Conservation (phyloP, 2,888 invertebrate species). For the Cryptops parisi region DNA sequence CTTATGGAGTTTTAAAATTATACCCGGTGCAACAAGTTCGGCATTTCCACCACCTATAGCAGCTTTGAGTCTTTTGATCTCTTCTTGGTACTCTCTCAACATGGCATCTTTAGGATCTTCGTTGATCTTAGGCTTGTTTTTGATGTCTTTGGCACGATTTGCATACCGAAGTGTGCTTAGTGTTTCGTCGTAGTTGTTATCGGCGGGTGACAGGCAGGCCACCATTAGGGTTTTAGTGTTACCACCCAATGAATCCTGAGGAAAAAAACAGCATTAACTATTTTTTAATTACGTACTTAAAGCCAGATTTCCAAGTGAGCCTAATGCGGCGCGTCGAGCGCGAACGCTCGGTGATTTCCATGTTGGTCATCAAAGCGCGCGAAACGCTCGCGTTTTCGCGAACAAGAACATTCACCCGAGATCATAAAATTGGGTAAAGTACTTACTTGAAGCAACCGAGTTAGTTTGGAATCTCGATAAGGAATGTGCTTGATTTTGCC, state of each 20-base stretch:
- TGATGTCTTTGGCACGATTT: constrained; percentile 70
- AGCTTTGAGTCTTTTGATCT: constrained; percentile 54
- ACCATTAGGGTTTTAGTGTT: constrained; percentile 83
- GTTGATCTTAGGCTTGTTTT: constrained; percentile 68
- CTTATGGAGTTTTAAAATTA: too few species aligned
- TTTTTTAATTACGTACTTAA: neutral
- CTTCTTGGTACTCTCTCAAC: constrained; percentile 66
- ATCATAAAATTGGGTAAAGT: neutral
- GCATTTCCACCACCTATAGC: constrained; percentile 29
- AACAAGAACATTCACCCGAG: neutral
- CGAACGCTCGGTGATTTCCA: too few species aligned
- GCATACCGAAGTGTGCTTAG: constrained; percentile 68
- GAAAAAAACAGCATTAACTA: too few species aligned
- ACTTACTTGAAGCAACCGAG: constrained; percentile 51
- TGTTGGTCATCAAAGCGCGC: too few species aligned
- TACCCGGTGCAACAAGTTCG: neutral
- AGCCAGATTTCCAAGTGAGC: neutral
- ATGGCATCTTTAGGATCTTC: constrained; percentile 84
- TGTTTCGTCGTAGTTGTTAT: constrained; percentile 69
- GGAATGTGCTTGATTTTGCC: constrained; percentile 66
- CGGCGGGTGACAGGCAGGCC: constrained; percentile 67
- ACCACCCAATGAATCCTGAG: constrained; percentile 63
- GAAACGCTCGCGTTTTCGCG: neutral
- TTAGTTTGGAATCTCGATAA: constrained; percentile 72
- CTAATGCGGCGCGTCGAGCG: too few species aligned